These are phyloP conservation scores for Leptinotarsa lineolata DNA, from an alignment of 1,140 invertebrate genomes.

Conservation along the genomic window DNA sequence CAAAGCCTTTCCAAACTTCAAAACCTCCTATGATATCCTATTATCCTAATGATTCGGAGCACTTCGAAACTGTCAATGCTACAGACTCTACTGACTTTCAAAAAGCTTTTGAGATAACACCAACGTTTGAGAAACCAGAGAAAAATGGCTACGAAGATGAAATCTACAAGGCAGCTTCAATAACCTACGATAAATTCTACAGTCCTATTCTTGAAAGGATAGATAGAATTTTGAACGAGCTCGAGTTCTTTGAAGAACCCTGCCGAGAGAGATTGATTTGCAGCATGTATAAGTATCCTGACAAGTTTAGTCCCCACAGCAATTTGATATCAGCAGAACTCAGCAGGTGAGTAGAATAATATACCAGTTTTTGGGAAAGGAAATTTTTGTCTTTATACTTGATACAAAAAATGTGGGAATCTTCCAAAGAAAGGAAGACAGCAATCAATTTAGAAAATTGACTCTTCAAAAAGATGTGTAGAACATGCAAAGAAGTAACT, in stretches of 20 bases:
- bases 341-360: constrained; percentile 70
- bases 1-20: too few species aligned
- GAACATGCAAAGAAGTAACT: too few species aligned
- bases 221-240: constrained; percentile 71
- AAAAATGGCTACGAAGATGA: constrained; percentile 10
- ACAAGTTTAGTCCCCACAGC: constrained; percentile 77
- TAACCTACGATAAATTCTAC: constrained; percentile 73
- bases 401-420: too few species aligned
- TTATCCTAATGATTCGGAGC: too few species aligned
- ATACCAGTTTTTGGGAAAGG: background rate
- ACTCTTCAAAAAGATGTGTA: too few species aligned
- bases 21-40: too few species aligned
- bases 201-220: constrained; percentile 74
- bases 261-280: constrained; percentile 79
- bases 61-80: background rate
- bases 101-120: background rate
- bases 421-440: too few species aligned
- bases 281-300: constrained; percentile 79
- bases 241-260: constrained; percentile 68
- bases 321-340: constrained; percentile 82
- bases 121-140: background rate
- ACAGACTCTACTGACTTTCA: background rate
- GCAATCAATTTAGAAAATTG: too few species aligned
- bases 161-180: constrained; percentile 39
- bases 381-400: too few species aligned